Base-by-base conservation (phyloP, 2,113 vertebrate species). In the Reinhardtius hippoglossoides region DNA sequence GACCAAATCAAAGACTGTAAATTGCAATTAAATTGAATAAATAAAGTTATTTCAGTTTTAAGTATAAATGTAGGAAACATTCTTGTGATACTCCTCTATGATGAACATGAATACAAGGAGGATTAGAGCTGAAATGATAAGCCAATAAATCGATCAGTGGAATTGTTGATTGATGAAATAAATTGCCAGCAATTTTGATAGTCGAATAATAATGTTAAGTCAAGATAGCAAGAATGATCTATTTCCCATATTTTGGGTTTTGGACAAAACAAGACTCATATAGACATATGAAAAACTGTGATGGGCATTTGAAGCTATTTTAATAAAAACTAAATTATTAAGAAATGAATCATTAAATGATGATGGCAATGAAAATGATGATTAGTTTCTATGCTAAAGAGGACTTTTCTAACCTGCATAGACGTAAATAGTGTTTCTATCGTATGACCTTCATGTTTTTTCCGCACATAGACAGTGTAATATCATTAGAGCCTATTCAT, bases 361-460 rank as follows among this genome's bases (percentile, higher is more conserved):
- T 71, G 78, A 15, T 2, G 15, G 21, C 59, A 21, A 50, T 52
- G 27, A 31, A 21, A 67, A 37, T 56, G 59, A 27, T 40, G 24
- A 59, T 31, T 35, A 40, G 31, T 12, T 48, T 20, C 23, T 27
- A 4, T 18, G 20, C 23, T 15, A 16, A 24, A 35, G 20, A 44
- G 4, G n/a, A 58, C 5, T 60, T 57, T 44, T 55, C 50, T n/a
- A 7, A 69, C 24, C n/a, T 54, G 13, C 15, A 26, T 31, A 24
- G 55, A 54, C 55, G 63, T 48, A 20, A 20, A 35, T 12, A 4
- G 1, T 48, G 52, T 42, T 66, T 66, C 67, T 23, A 63, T 48
- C 18, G 4, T 37, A 9, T 74, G 48, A 78, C 79, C 80, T 83
- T 81, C 56, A 61, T 66, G 9, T 74, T 73, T 59, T 50, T 54